phyloP scores from a whole-genome alignment of 2,113 vertebrate genomes.

The Dasypus novemcinctus region DNA sequence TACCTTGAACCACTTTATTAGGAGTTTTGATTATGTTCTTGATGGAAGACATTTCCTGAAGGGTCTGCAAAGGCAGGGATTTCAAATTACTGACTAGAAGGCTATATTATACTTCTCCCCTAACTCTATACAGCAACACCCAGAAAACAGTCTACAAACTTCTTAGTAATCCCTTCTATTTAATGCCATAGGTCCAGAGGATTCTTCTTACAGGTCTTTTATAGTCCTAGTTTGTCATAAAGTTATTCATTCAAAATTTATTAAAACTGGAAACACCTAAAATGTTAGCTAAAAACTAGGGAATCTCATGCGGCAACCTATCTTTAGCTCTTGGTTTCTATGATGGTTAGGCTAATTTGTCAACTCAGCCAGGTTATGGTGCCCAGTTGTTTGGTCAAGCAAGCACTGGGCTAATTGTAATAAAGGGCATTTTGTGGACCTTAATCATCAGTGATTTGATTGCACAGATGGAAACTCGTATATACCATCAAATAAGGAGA shows the following conservation, averaged over 20 bases:
- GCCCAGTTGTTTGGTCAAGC: no score
- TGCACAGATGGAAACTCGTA: no score
- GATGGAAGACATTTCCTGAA: neutral
- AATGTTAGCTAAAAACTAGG: neutral
- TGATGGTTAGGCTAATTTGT: no score
- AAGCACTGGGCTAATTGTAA: no score
- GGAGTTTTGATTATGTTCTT: neutral
- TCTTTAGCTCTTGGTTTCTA: slow-evolving; percentile 3
- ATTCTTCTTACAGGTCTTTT: neutral
- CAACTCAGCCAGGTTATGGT: no score
- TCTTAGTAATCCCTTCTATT: neutral
- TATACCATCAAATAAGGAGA: no score
- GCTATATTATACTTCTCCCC: neutral
- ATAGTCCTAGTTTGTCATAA: neutral
- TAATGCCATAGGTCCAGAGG: neutral
- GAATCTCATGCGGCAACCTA: neutral
- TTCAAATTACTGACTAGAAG: neutral
- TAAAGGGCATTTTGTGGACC: no score
- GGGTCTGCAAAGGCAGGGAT: neutral
- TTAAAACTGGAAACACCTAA: slow-evolving; percentile 17
- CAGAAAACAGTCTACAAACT: neutral
- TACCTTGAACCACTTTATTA: neutral
- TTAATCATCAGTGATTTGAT: no score
- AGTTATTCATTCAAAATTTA: neutral
- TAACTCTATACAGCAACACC: neutral